phyloP scores from a whole-genome alignment of 2,797 vertebrate genomes.

The Leucoraja ocellata region DNA sequence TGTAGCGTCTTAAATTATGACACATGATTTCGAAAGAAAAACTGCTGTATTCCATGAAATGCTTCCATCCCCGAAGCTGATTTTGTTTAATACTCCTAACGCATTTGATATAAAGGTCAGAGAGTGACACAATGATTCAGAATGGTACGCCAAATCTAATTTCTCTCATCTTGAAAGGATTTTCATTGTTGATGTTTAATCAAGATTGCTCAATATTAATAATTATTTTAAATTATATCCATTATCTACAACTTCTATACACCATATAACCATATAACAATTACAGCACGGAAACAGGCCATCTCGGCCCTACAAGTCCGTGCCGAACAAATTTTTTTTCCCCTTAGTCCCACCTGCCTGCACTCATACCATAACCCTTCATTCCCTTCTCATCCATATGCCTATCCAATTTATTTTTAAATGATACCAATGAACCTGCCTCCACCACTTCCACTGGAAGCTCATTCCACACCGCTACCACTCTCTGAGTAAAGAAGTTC shows the following conservation, averaged over 20 bases:
- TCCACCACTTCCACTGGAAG: no score
- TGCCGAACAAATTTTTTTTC: no score
- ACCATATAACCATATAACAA: no score
- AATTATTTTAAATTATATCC: not conserved
- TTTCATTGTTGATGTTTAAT: not conserved
- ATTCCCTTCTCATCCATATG: no score
- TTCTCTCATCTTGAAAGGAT: not conserved
- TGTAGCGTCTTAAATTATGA: not conserved
- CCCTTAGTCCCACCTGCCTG: no score
- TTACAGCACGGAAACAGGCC: no score
- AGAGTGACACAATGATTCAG: not conserved
- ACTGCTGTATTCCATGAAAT: not conserved
- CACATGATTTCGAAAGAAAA: not conserved
- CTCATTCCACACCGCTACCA: no score
- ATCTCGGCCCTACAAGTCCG: no score
- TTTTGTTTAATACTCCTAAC: not conserved
- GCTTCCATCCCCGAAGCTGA: conserved; percentile 16
- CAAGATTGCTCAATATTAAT: not conserved
- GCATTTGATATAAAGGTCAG: conserved; percentile 8
- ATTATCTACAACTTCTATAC: not conserved
- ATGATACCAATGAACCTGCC: no score
- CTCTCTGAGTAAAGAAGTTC: no score
- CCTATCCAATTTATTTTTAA: no score
- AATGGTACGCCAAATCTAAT: not conserved
- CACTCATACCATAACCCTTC: no score